Conservation (phyloP, 2,888 invertebrate genomes). For the Psococerastis gibbosa region DNA sequence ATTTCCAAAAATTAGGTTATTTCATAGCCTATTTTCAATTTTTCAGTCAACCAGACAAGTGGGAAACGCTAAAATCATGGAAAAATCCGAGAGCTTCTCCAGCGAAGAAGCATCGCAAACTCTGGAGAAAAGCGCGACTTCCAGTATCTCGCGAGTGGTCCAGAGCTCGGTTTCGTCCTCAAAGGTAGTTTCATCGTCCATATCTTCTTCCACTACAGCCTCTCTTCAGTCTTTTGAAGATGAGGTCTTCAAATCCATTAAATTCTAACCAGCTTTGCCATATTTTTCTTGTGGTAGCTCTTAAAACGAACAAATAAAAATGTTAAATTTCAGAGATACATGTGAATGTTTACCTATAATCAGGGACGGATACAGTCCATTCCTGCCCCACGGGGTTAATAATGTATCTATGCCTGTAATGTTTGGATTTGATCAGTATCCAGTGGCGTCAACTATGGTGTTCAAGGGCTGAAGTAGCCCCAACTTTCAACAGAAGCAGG, state of each 20-base stretch:
- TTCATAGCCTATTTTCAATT: no score
- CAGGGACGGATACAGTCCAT: no score
- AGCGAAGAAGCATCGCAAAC: constrained; percentile 1
- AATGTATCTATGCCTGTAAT: not conserved
- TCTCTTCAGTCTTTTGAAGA: constrained; percentile 4
- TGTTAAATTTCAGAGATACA: no score
- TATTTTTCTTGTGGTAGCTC: not conserved
- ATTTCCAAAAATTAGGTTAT: no score
- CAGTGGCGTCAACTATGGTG: no score
- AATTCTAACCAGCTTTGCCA: not conserved
- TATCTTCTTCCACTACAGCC: constrained; percentile 1
- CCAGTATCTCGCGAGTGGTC: not conserved
- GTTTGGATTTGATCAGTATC: not conserved
- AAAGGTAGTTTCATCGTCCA: constrained; percentile 7
- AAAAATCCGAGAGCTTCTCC: not conserved
- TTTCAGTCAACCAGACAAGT: not conserved
- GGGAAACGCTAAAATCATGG: not conserved
- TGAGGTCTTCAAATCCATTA: constrained; percentile 3
- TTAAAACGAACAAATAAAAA: not conserved
- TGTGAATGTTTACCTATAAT: no score
- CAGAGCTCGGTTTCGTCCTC: not conserved
- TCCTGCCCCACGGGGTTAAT: not conserved
- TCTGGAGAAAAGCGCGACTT: constrained; percentile 5
- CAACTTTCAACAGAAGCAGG: no score
- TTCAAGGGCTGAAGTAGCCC: no score